Percentiles rank a stretch among this genome's conserved stretches.
phyloP scores from a whole-genome alignment of 2,888 invertebrate genomes.

The Crocallis elinguaria region DNA sequence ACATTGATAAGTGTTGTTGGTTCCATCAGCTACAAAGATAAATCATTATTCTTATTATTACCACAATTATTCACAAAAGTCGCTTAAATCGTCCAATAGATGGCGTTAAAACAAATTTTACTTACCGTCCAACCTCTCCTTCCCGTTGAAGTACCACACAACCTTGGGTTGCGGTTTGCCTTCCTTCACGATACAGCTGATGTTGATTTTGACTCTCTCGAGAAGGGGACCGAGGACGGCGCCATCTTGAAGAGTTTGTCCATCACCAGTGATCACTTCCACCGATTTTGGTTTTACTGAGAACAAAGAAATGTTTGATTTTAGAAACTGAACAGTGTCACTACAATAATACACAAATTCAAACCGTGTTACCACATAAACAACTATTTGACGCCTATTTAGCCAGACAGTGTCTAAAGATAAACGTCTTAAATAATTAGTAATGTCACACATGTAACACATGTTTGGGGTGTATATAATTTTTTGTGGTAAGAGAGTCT shows the following conservation, averaged over 20 bases:
- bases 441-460: too few relatives aligned
- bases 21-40: too few relatives aligned
- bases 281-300: slow-evolving; percentile 93
- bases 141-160: slow-evolving; percentile 92
- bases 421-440: too few relatives aligned
- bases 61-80: not conserved
- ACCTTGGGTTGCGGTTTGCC: slow-evolving; percentile 94
- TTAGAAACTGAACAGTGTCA: too few relatives aligned
- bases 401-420: too few relatives aligned
- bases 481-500: too few relatives aligned
- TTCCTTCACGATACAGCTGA: slow-evolving; percentile 90
- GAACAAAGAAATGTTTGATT: slow-evolving; percentile 63
- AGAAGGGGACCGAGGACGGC: slow-evolving; percentile 88
- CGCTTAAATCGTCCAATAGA: not conserved
- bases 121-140: slow-evolving; percentile 86
- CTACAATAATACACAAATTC: too few relatives aligned
- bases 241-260: slow-evolving; percentile 86
- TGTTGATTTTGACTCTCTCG: slow-evolving; percentile 87
- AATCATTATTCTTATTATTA: too few relatives aligned
- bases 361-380: too few relatives aligned
- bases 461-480: too few relatives aligned
- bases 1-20: too few relatives aligned
- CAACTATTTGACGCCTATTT: too few relatives aligned
- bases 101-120: slow-evolving; percentile 26
- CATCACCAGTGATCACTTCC: slow-evolving; percentile 87